These are phyloP conservation scores for Pachypeltis micranthus DNA, from an alignment of 1,140 invertebrate genomes.

Conservation along the genomic window DNA sequence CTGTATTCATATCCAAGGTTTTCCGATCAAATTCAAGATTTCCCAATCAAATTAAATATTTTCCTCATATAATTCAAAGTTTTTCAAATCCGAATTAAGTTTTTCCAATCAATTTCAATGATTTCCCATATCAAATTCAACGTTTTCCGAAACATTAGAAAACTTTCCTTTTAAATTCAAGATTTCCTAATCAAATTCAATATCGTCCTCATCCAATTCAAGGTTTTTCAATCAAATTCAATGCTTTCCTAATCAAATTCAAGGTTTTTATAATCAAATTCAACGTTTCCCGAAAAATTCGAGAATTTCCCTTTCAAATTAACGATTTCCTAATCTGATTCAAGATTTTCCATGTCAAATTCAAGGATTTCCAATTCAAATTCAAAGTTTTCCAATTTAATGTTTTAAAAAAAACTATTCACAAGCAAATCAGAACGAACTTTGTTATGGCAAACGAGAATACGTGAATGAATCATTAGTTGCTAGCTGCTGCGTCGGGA, in stretches of 20 bases:
- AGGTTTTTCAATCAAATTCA: not conserved
- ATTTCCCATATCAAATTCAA: too few species aligned
- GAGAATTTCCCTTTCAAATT: too few species aligned
- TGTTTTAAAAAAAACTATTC: not conserved
- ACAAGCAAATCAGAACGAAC: not conserved
- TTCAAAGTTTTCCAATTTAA: not conserved
- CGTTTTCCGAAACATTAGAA: too few species aligned
- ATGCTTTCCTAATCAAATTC: too few species aligned
- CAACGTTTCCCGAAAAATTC: not conserved
- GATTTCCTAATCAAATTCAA: not conserved
- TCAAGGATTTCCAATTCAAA: not conserved
- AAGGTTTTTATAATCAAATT: not conserved
- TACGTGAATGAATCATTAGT: not conserved
- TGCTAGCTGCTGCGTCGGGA: too few species aligned
- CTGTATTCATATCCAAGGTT: too few species aligned
- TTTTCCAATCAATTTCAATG: too few species aligned
- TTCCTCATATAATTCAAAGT: too few species aligned
- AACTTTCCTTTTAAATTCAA: not conserved
- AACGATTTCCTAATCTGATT: not conserved
- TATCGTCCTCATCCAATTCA: not conserved
- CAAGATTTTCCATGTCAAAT: not conserved
- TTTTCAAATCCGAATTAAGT: too few species aligned
- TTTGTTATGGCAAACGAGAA: not conserved
- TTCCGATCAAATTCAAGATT: too few species aligned
- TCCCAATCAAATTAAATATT: too few species aligned